Evolutionary conservation across 2,888 invertebrate genomes (phyloP), one percentile per base, ranked within the genome.

Genomic region (Strigamia maritima): DNA sequence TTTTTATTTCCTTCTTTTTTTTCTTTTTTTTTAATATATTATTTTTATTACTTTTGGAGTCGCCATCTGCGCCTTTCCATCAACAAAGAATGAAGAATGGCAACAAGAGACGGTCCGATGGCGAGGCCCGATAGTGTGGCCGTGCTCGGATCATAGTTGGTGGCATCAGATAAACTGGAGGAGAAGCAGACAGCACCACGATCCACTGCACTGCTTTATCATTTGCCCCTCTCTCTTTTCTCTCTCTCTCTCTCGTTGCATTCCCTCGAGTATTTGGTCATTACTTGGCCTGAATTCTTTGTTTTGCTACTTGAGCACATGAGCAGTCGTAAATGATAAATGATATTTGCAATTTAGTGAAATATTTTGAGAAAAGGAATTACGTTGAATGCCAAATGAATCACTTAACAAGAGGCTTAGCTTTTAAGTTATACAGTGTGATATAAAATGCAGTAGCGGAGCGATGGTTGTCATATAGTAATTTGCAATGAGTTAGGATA

Each of bases 51-150:
- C 54, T 22, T 3, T n/a, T 54, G 3, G 54, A 54, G 19, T n/a
- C 19, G 54, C 54, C 54, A 54, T 54, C 54, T 54, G 54, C 54
- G 54, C 54, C 54, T 54, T 54, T 54, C 54, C 54, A 54, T 54
- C 54, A 54, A 54, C 54, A 54, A 54, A 54, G 54, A 54, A 54
- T 54, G 54, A 54, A 54, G 54, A 54, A 54, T 54, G 54, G 54
- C 54, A 54, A 54, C 54, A 54, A 54, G 54, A 54, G 54, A 54
- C 54, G 54, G 54, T 54, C 54, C 54, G 54, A 54, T 54, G 54
- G 54, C 16, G 22, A 54, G 10, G 54, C 3, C 54, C 54, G 54
- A 54, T 54, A 54, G 54, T 54, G 54, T 54, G 54, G 54, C 54
- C 54, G 54, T 54, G 54, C 54, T n/a, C 19, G 54, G 54, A 54